These are phyloP conservation scores for Garrulus glandarius DNA, from an alignment of 2,797 vertebrate species.

Conservation along the genomic window DNA sequence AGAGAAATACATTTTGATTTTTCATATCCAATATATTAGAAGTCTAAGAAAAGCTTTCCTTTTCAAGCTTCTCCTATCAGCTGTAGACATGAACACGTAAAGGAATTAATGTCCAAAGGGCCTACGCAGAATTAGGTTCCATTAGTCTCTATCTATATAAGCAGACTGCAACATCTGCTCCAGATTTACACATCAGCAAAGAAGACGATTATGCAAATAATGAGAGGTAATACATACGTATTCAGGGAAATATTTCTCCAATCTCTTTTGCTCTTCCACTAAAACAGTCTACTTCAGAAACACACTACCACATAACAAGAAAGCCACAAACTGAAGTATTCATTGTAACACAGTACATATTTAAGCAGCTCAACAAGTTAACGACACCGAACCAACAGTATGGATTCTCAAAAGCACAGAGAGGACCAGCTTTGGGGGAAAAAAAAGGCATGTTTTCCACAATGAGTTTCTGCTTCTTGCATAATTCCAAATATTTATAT, in stretches of 20 bases:
- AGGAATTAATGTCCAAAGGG: not conserved
- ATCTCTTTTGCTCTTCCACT: not conserved
- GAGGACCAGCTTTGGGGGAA: not conserved
- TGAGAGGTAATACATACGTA: not conserved
- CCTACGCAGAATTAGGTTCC: not conserved
- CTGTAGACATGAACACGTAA: not conserved
- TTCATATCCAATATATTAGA: not conserved
- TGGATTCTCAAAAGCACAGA: not conserved
- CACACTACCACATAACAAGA: not conserved
- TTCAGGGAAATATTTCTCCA: not conserved
- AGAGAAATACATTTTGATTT: not conserved
- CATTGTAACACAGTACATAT: not conserved
- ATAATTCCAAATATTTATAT: not conserved
- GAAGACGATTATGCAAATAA: not conserved
- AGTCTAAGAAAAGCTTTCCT: not conserved
- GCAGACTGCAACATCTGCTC: not conserved
- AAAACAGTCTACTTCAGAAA: not conserved
- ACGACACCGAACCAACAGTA: not conserved
- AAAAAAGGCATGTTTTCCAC: not conserved
- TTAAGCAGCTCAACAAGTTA: not conserved
- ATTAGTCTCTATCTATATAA: not conserved
- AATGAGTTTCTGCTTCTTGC: not conserved
- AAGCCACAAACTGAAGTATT: not conserved
- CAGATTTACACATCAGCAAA: not conserved
- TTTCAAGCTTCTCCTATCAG: not conserved